Base-by-base conservation (phyloP, 1,140 invertebrate genomes). In the Lordiphosa stackelbergi region DNA sequence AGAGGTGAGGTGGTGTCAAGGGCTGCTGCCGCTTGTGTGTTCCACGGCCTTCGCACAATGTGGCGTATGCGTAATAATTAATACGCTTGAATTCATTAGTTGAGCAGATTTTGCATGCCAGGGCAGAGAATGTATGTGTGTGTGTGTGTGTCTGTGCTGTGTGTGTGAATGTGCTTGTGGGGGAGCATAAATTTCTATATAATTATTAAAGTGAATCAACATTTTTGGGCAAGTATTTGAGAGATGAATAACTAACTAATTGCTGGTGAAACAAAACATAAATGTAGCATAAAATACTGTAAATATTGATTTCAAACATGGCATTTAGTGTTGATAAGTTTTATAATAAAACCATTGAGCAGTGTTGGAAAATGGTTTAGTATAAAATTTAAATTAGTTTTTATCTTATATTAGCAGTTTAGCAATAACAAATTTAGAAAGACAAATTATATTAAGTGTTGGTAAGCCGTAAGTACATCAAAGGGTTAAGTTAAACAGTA, bases 81-180 rank as follows among this genome's bases (percentile, higher is more conserved):
- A 81, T 81, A 83, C 77, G 77, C 77, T 84, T 81, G 77, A 83
- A 83, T 81, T 81, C 77, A 83, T 83, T 84, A 81, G 77, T 83
- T 81, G 71, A 72, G 75, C 75, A 72, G 77, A 81, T 81, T 81
- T 75, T 83, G 66, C 74, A 81, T 81, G 69, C 57, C 70, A 74
- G 41, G 59, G 66, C 77, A 59, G 41, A 48, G 48, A 59, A 37
- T 19, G 42, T 37, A 36, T 49, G 16, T 16, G 46, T 28, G 13
- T 45, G 19, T 49, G 16, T 16, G 46, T 28, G 13, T 45, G 19
- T 19, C 19, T 19, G 19, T 19, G 13, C 41, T 31, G 53, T 47
- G 43, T 28, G 61, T 31, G 12, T 16, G 10, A 4, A 2, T 48
- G 36, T 43, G 24, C 9, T 7, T 38, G 46, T 40, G 10, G 10